Evolutionary conservation across 1,140 invertebrate species (phyloP), one percentile per base, ranked within the genome.

Genomic region (Drosophila elegans): DNA sequence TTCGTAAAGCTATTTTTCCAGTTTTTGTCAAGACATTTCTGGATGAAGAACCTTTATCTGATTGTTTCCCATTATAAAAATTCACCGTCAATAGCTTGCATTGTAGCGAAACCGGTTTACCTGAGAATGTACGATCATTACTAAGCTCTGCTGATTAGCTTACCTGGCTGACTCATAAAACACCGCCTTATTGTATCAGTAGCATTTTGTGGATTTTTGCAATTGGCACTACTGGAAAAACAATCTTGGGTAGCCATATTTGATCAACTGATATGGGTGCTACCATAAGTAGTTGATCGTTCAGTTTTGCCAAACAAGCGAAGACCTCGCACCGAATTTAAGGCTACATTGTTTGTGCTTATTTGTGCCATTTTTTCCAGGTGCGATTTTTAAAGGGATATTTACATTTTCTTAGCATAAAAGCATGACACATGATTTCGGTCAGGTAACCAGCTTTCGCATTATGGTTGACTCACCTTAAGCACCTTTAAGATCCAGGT

Each of bases 171-270:
- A 75, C 10, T 75, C 72, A 57, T 36, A 16, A 13, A 34, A 7
- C 39, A 29, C 21, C 32, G 44, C 67, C 34, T 49, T 51, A 62
- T 53, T 53, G 38, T 53, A 16, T 4, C 48, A 59, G 32, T 27
- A 39, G 45, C 34, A 62, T 49, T 48, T 63, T 74, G 59, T 75
- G 36, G 53, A 59, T 56, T 75, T 75, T 75, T 75, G 73, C 73
- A 54, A 52, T 75, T 75, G 52, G 34, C 71, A 74, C 73, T 74
- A 62, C 29, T 53, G 36, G 11, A 75, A 45, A 66, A 11, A 45
- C 42, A 36, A 67, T 52, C n/a, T 13, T 6, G 11, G 4, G 38
- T 21, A 29, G 49, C 72, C 39, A 48, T 75, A 41, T 75, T 75
- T 66, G 52, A 56, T 7, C 41, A 42, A 13, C 67, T 57, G 67